Evolutionary conservation across 2,797 vertebrate species (phyloP), one percentile per base, ranked within the genome.

Genomic region (Hapalemur alaotrensis): DNA sequence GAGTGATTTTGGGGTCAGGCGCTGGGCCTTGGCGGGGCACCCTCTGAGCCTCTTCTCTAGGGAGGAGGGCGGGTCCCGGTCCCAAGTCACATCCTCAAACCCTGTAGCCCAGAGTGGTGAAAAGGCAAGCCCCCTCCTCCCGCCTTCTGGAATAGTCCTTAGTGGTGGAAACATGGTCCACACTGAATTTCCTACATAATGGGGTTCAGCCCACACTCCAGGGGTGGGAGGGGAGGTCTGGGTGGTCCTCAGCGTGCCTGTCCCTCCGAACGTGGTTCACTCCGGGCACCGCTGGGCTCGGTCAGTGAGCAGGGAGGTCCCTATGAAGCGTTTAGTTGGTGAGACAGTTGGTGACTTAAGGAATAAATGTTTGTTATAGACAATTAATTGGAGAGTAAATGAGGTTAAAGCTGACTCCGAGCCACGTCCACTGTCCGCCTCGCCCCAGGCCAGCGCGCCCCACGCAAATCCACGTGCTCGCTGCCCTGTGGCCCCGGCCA

Each of bases 331-430:
- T 52, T 35, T 9, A 1, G 32, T 67, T 25, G 50, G 59, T 32
- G 41, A 59, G 73, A 48, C 41, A 8, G 57, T 54, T 22, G 52
- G 54, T 18, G 11, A 20, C 61, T 3, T 23, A 13, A 52, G 18
- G 52, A 6, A 1, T 15, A 41, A 22, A 0, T 23, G 38, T 9
- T 67, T 17, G 0, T n/a, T 10, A 14, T 28, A 4, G 48, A 5
- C 8, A 57, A 2, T 87, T 81, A 14, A 5, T 43, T 84, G 73
- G n/a, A 38, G 25, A 72, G 5, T 11, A 20, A 67, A 8, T 5
- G 11, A 46, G 30, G 5, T 17, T 59, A 28, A 38, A 6, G 35
- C 38, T 14, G 50, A 57, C 5, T 46, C 30, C 17, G 9, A 20
- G 18, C 67, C 48, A 4, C 1, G 12, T 23, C 70, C 25, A 5